Conservation (phyloP, 2,113 vertebrate genomes). For the Furnarius figulus region DNA sequence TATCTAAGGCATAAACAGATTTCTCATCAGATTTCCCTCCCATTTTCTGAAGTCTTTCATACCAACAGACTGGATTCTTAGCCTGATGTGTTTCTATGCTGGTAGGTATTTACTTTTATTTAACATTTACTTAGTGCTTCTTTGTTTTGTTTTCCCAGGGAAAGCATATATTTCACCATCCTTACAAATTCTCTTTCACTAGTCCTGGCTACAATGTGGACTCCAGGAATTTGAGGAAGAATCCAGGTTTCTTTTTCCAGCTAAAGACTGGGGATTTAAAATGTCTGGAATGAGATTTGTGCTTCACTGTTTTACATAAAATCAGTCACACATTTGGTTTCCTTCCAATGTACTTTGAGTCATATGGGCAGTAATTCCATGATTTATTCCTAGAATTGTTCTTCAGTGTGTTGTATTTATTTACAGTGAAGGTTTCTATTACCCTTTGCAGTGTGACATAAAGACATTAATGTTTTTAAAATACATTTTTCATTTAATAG, state of each 20-base stretch:
- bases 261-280: neutral
- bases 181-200: neutral
- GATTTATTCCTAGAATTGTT: neutral
- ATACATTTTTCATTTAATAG: neutral
- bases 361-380: neutral
- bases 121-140: slow-evolving; percentile 51
- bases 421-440: neutral
- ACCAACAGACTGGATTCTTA: neutral
- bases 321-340: neutral
- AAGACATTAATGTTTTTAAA: neutral
- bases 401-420: neutral
- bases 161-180: slow-evolving; percentile 25
- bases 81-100: neutral
- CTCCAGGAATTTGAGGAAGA: neutral
- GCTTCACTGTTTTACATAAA: neutral
- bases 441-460: neutral
- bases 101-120: slow-evolving; percentile 32
- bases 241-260: neutral
- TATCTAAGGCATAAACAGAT: neutral
- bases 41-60: neutral
- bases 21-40: neutral
- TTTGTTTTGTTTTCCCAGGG: slow-evolving; percentile 26
- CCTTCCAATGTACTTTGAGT: neutral
- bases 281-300: neutral
- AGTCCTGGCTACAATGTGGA: neutral